Evolutionary conservation across 2,113 vertebrate genomes (phyloP).

Genomic region (Apteryx mantelli): DNA sequence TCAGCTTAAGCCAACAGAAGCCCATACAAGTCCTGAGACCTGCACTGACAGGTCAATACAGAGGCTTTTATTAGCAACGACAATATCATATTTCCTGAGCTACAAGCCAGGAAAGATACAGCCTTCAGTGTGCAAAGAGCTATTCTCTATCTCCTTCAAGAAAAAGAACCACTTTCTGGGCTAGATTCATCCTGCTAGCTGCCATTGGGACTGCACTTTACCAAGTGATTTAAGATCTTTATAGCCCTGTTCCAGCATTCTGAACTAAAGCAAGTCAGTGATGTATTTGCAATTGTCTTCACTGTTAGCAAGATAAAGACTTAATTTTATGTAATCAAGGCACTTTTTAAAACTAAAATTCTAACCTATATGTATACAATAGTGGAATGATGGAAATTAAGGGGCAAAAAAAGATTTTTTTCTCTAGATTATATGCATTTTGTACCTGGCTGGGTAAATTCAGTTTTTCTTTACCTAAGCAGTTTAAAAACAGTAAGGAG

Average conservation of each 20-base stretch:
- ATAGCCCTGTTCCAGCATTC: not conserved
- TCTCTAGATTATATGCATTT: not conserved
- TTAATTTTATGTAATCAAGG: not conserved
- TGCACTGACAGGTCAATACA: not conserved
- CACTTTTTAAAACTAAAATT: not conserved
- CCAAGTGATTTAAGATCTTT: not conserved
- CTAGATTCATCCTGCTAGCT: not conserved
- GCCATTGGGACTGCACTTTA: not conserved
- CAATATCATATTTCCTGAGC: not conserved
- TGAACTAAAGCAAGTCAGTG: not conserved
- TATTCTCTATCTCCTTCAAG: not conserved
- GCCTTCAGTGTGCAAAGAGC: not conserved
- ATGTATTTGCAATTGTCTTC: not conserved
- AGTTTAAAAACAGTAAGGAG: not conserved
- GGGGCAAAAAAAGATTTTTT: not conserved
- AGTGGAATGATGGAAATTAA: not conserved
- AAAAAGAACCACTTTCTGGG: not conserved
- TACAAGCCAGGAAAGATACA: not conserved
- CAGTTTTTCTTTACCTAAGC: not conserved
- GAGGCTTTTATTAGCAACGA: not conserved
- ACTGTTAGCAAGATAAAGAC: not conserved
- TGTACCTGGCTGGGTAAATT: not conserved
- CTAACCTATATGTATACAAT: not conserved
- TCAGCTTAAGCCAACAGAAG: not conserved
- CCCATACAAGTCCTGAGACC: not conserved